phyloP scores from a whole-genome alignment of 2,888 invertebrate species.

The Yponomeuta plumbellus region DNA sequence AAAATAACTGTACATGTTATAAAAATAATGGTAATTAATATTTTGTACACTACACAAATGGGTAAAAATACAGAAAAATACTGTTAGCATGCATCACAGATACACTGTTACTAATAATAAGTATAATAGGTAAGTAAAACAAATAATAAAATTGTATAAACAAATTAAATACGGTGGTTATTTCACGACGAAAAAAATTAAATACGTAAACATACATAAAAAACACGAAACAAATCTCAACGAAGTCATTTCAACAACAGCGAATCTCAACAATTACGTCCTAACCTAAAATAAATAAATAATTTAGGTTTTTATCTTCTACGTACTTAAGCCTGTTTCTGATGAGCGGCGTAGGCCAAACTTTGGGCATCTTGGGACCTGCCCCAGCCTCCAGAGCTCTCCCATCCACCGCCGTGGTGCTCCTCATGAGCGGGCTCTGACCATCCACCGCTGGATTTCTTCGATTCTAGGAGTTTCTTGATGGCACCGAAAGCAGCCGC shows the following conservation, averaged over 20 bases:
- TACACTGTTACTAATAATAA: conserved; percentile 23
- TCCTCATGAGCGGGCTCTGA: conserved; percentile 80
- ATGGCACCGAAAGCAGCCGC: conserved; percentile 82
- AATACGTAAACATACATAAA: conserved; percentile 26
- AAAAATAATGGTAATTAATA: conserved; percentile 25
- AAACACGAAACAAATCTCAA: conserved; percentile 6
- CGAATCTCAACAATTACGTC: neutral
- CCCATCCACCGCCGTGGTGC: conserved; percentile 41
- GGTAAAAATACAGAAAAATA: conserved; percentile 22
- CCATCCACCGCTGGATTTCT: conserved; percentile 85
- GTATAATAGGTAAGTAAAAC: no score
- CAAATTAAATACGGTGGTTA: conserved; percentile 43
- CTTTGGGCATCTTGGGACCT: conserved; percentile 80
- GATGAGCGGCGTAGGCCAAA: conserved; percentile 82
- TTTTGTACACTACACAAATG: conserved; percentile 9
- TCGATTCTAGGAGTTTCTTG: conserved; percentile 83
- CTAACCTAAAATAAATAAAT: conserved; percentile 23
- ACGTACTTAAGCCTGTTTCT: conserved; percentile 52
- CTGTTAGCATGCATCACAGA: conserved; percentile 26
- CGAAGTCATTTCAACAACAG: conserved; percentile 4
- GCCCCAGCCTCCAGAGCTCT: conserved; percentile 75
- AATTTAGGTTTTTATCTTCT: conserved; percentile 18
- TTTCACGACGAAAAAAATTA: conserved; percentile 24
- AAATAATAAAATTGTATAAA: no score
- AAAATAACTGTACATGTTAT: neutral